phyloP scores from a whole-genome alignment of 1,140 invertebrate species.

The Camponotus pennsylvanicus region DNA sequence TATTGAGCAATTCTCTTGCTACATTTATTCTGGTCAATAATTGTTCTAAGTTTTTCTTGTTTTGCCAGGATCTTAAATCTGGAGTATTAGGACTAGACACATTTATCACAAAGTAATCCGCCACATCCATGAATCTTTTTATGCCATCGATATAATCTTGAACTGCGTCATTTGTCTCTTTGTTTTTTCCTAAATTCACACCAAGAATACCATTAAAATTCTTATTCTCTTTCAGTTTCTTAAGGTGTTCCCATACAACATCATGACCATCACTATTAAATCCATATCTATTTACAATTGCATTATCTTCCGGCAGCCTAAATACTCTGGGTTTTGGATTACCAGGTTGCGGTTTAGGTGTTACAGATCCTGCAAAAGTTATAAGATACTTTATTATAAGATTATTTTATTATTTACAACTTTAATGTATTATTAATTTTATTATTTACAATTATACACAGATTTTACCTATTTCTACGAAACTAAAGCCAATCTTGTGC shows the following conservation, averaged over 20 bases:
- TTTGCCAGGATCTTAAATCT: conserved; percentile 95
- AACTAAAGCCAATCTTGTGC: conserved; percentile 95
- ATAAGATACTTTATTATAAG: background rate
- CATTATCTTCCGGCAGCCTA: conserved; percentile 93
- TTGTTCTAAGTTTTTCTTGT: conserved; percentile 90
- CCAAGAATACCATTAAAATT: conserved; percentile 90
- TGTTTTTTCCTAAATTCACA: conserved; percentile 99
- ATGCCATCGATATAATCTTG: conserved; percentile 95
- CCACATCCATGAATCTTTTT: conserved; percentile 90
- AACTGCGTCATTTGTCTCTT: conserved; percentile 90
- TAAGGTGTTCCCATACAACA: conserved; percentile 89
- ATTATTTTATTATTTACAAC: background rate
- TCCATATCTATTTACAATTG: conserved; percentile 98
- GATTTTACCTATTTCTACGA: conserved; percentile 95
- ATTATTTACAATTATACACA: background rate
- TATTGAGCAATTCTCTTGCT: conserved; percentile 88
- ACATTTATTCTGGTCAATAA: conserved; percentile 91
- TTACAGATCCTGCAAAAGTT: conserved; percentile 90
- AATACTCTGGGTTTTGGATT: conserved; percentile 98
- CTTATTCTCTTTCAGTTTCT: conserved; percentile 85
- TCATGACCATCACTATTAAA: conserved; percentile 99
- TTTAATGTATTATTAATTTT: background rate
- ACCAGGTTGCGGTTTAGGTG: conserved; percentile 96
- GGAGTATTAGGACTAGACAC: conserved; percentile 97
- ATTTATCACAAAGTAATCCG: conserved; percentile 97